Base-by-base conservation (phyloP, 2,113 vertebrate genomes). In the Sebastes fasciatus region DNA sequence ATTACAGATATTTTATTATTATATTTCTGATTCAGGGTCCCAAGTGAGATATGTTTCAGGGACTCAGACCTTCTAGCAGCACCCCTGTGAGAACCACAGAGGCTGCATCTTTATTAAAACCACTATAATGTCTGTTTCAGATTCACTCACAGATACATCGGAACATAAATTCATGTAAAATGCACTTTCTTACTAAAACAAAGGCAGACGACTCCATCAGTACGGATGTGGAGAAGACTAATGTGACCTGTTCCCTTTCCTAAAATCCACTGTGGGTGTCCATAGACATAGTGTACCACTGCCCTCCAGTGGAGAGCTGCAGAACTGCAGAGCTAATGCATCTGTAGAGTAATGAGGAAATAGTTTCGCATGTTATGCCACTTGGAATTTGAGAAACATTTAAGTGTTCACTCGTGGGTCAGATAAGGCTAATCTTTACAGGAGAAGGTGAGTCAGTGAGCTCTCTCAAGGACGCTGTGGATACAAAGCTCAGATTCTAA, bases 251-350 rank as follows among this genome's bases (percentile, higher is more conserved):
- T 19, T 67, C 23, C 11, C 6, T 51, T 7, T 34, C 17, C 43
- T 14, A 17, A 80, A 46, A 60, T 1, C 21, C 3, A 2, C 13
- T 2, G 2, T 40, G 12, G 6, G 11, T 0, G 66, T 64, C 46
- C 48, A 43, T 67, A 69, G 62, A 74, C 55, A 72, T 48, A 16
- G 88, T 93, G 91, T 82, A 69, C 73, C 81, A 95, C 93, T 95
- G 94, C 94, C 95, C 93, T 88, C 95, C 86, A 91, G 90, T 94
- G 95, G 93, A 88, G 14, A 54, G 1, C 3, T 17, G 17, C 19
- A 45, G 42, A 67, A 72, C 70, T 84, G 60, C 77, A 90, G 12
- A 3, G 13, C 10, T 1, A 19, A 13, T 4, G 4, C 63, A 48
- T 43, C 12, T 68, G 13, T 0, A 11, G 4, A 8, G 9, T 52